Evolutionary conservation across 2,113 vertebrate genomes (phyloP).

Genomic region (Hippolais icterina): DNA sequence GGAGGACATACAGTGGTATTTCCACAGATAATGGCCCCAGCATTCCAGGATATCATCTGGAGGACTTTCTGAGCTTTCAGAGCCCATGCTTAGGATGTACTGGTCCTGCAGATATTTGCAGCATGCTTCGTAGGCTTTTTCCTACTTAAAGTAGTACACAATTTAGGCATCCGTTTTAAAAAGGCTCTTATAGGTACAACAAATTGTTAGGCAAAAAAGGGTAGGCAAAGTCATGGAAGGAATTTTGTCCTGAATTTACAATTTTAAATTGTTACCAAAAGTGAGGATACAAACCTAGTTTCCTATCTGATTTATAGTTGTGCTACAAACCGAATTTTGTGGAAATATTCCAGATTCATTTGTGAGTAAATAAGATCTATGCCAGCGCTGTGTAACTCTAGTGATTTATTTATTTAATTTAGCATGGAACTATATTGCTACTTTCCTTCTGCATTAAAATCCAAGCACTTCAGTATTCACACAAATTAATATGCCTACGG

Average conservation of each 20-base stretch:
- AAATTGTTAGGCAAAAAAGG: background rate
- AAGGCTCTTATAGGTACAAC: background rate
- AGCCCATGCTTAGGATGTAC: background rate
- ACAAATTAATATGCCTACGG: background rate
- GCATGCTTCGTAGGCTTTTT: background rate
- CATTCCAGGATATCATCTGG: background rate
- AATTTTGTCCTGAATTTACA: background rate
- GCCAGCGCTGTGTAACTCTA: background rate
- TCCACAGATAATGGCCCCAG: background rate
- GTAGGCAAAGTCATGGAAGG: background rate
- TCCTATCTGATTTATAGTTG: background rate
- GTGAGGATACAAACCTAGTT: background rate
- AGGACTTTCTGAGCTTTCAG: background rate
- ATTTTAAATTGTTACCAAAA: background rate
- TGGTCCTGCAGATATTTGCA: background rate
- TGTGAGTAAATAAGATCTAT: background rate
- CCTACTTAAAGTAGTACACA: background rate
- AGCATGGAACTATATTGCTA: background rate
- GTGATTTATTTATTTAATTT: background rate
- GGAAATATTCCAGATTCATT: background rate
- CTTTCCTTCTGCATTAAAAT: background rate
- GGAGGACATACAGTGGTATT: rapidly evolving
- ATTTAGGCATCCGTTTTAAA: background rate
- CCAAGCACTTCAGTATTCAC: background rate
- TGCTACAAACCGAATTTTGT: background rate